Conservation (phyloP, 2,113 vertebrate genomes). For the Pelecanoides urinatrix region DNA sequence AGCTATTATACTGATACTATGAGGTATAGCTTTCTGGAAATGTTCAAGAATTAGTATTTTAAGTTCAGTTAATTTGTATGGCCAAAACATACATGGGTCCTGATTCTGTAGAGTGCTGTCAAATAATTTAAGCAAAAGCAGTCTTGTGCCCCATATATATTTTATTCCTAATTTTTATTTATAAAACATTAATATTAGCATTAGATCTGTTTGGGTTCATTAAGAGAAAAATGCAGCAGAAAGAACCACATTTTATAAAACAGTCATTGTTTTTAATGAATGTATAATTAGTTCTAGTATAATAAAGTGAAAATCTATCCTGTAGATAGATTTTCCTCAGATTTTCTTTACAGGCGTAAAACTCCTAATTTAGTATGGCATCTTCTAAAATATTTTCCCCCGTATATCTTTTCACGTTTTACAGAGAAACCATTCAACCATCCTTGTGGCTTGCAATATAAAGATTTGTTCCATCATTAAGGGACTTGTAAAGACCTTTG, state of each 20-base stretch:
- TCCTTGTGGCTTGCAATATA: background rate
- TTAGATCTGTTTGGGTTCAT: background rate
- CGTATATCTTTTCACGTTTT: background rate
- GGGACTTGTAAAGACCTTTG: background rate
- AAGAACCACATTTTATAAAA: background rate
- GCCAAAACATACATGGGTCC: background rate
- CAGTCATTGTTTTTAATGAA: conserved; percentile 16
- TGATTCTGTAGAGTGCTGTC: background rate
- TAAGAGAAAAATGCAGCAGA: background rate
- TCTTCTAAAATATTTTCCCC: background rate
- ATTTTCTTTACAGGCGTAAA: background rate
- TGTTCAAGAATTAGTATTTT: background rate
- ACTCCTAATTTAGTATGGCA: background rate
- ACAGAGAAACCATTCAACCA: conserved; percentile 19
- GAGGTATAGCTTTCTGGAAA: background rate
- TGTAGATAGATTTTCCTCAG: background rate
- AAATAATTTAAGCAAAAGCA: background rate
- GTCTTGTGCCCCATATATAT: background rate
- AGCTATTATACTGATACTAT: background rate
- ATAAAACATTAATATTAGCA: background rate
- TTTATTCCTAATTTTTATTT: background rate
- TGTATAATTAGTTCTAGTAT: background rate
- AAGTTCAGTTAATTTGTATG: background rate
- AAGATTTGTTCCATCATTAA: conserved; percentile 16
- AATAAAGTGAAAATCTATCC: conserved; percentile 24